Evolutionary conservation across 2,797 vertebrate species (phyloP).

Genomic region (Chiroxiphia lanceolata): DNA sequence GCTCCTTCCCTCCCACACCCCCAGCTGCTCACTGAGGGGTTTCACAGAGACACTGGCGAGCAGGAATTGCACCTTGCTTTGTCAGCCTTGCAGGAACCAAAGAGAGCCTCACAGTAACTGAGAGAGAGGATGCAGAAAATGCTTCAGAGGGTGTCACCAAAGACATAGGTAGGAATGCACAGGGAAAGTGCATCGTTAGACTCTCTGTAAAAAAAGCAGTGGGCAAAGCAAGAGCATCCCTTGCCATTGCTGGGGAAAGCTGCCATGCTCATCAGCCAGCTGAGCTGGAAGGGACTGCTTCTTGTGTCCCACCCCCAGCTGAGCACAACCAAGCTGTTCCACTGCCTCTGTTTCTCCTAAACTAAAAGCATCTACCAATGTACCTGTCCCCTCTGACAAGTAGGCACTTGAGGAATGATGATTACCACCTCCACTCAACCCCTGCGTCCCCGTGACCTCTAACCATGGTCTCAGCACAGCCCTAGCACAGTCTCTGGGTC

Average conservation of each 20-base stretch:
- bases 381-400: background rate
- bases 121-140: background rate
- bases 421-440: background rate
- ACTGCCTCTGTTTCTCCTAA: background rate
- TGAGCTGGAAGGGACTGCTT: background rate
- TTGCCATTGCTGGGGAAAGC: background rate
- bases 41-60: background rate
- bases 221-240: background rate
- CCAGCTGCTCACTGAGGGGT: background rate
- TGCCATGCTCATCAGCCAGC: background rate
- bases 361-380: background rate
- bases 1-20: background rate
- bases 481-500: conserved; percentile 85
- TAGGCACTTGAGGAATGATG: background rate
- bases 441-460: background rate
- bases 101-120: background rate
- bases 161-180: fast-evolving
- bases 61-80: background rate
- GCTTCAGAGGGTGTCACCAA: background rate
- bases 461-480: conserved; percentile 82
- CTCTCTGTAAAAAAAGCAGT: background rate
- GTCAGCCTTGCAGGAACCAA: background rate
- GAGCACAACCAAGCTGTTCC: background rate
- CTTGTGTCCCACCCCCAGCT: no score
- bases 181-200: background rate